Evolutionary conservation across 2,797 vertebrate species (phyloP).

Genomic region (Brotogeris chrysoptera): DNA sequence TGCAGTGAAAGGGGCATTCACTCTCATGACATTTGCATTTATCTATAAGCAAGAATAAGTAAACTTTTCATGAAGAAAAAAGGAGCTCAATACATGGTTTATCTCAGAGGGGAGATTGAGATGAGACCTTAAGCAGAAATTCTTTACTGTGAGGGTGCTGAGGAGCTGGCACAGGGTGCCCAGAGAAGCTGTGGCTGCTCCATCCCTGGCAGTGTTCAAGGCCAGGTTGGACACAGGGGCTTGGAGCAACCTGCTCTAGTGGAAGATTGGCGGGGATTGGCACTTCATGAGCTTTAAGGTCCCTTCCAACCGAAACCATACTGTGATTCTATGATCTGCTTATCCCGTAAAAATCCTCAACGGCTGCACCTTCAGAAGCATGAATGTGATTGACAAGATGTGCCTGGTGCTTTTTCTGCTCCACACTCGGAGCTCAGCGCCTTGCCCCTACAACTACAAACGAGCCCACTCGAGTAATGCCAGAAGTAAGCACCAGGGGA

Average conservation of each 20-base stretch:
- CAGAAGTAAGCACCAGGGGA: background rate
- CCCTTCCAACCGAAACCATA: background rate
- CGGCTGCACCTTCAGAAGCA: background rate
- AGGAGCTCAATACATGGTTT: accelerated
- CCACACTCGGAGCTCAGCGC: accelerated
- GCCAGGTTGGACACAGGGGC: no score
- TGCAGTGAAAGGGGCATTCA: accelerated
- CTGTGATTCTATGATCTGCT: background rate
- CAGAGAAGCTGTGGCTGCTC: background rate
- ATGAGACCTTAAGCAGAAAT: background rate
- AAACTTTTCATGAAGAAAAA: background rate
- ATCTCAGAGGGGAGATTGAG: background rate
- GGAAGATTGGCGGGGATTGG: background rate
- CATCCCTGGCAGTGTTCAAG: background rate
- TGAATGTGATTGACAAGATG: accelerated
- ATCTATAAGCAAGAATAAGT: background rate
- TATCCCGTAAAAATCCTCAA: background rate
- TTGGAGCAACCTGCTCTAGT: background rate
- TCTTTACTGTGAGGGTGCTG: background rate
- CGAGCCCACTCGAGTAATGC: accelerated
- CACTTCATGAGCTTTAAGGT: background rate
- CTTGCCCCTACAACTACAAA: background rate
- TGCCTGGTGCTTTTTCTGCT: background rate
- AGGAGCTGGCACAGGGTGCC: background rate
- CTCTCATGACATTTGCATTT: background rate